A percentile compares a stretch with the other conserved stretches of the same genome.
These are phyloP conservation scores for Dufourea novaeangliae DNA, from an alignment of 1,140 invertebrate genomes.

Conservation along the genomic window DNA sequence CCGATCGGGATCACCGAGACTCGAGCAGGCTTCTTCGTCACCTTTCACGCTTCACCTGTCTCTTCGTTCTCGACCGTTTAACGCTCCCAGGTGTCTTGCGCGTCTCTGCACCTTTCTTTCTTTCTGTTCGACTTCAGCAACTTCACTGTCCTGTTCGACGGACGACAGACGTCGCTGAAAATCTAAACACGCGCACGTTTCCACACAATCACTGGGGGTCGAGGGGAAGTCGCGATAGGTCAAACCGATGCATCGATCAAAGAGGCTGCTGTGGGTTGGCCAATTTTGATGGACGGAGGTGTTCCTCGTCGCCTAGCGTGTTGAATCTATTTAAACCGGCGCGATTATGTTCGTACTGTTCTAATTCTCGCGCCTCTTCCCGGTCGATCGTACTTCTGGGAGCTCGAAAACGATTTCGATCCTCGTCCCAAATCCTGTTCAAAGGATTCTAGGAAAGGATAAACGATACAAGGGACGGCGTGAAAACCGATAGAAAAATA, in stretches of 20 bases:
- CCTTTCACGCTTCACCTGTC: neutral
- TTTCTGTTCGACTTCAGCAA: too few relatives aligned
- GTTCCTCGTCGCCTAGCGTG: too few relatives aligned
- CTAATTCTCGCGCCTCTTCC: neutral
- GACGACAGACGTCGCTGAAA: too few relatives aligned
- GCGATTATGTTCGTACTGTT: neutral
- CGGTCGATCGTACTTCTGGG: neutral
- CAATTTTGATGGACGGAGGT: too few relatives aligned
- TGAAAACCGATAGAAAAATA: neutral
- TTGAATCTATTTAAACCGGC: too few relatives aligned
- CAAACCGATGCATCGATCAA: too few relatives aligned
- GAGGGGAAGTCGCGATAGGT: too few relatives aligned
- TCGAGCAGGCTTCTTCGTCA: conserved; percentile 5
- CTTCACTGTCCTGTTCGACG: too few relatives aligned
- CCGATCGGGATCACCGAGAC: conserved; percentile 7
- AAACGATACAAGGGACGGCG: too few relatives aligned
- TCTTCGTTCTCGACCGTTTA: neutral
- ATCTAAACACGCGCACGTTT: conserved; percentile 27
- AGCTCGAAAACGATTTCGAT: neutral
- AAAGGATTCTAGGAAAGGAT: too few relatives aligned
- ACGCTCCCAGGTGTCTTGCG: neutral
- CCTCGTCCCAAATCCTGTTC: neutral
- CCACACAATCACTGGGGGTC: conserved; percentile 6
- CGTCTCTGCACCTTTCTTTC: neutral
- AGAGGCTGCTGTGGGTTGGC: too few relatives aligned